phyloP scores from a whole-genome alignment of 2,888 invertebrate genomes.

The Cistogaster globosa region DNA sequence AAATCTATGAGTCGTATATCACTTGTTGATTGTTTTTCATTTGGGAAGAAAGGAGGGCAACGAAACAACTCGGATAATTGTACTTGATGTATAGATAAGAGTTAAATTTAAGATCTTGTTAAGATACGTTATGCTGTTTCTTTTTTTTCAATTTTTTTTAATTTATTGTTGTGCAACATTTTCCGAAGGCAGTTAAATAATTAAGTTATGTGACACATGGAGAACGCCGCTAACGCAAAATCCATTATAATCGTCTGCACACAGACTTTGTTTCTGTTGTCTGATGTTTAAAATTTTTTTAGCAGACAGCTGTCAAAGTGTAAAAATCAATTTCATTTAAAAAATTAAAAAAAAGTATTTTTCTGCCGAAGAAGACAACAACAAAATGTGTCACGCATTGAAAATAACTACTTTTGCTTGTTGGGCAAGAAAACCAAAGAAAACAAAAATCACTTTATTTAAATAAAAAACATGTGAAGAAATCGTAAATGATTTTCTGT shows the following conservation, averaged over 20 bases:
- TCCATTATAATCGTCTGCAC: constrained; percentile 27
- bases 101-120: constrained; percentile 68
- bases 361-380: constrained; percentile 43
- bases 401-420: constrained; percentile 7
- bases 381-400: constrained; percentile 48
- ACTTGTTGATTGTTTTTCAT: background rate
- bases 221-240: constrained; percentile 53
- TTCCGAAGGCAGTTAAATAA: constrained; percentile 61
- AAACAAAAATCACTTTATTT: constrained; percentile 25
- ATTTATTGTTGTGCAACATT: constrained; percentile 40
- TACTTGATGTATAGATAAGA: constrained; percentile 66
- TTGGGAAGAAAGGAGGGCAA: background rate
- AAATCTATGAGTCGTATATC: constrained; percentile 21
- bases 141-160: constrained; percentile 32
- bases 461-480: constrained; percentile 6
- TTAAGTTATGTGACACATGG: constrained; percentile 59
- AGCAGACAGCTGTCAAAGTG: constrained; percentile 58
- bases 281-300: constrained; percentile 39
- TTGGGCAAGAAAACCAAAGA: constrained; percentile 1
- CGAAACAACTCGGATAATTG: constrained; percentile 55
- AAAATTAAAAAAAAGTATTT: constrained; percentile 1
- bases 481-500: constrained; percentile 4
- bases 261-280: constrained; percentile 18
- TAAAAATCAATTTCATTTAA: constrained; percentile 60
- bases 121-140: constrained; percentile 58